Conservation (phyloP, 2,797 vertebrate species). For the Girardinus metallicus region DNA sequence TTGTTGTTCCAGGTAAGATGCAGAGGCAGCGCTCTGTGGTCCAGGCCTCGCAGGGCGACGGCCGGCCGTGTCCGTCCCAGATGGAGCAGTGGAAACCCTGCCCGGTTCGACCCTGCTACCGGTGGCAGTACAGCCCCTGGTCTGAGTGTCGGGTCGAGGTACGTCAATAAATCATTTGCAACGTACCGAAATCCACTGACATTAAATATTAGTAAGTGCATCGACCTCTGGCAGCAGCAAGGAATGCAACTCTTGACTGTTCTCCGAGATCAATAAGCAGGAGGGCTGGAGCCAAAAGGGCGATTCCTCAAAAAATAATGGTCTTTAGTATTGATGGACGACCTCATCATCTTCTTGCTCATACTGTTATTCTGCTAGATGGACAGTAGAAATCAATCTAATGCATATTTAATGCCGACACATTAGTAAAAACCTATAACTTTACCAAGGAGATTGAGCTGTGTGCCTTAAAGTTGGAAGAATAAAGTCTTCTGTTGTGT, state of each 20-base stretch:
- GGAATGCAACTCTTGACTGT: conserved; percentile 35
- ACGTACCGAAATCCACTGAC: conserved; percentile 3
- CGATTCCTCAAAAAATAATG: conserved; percentile 43
- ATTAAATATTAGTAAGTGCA: conserved; percentile 29
- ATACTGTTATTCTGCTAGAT: conserved; percentile 38
- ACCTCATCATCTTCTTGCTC: conserved; percentile 44
- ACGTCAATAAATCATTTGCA: conserved; percentile 36
- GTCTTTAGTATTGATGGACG: conserved; percentile 62
- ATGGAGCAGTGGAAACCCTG: conserved; percentile 96
- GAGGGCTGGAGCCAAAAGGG: conserved; percentile 35
- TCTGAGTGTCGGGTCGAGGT: conserved; percentile 94
- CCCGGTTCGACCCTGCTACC: conserved; percentile 93
- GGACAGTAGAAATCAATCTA: conserved; percentile 57
- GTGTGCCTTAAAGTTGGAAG: conserved; percentile 30
- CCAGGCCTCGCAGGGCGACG: conserved; percentile 94
- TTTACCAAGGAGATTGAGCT: conserved; percentile 31
- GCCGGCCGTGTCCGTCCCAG: conserved; percentile 90
- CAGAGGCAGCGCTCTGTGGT: conserved; percentile 86
- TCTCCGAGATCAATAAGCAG: conserved; percentile 41
- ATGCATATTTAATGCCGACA: conserved; percentile 56
- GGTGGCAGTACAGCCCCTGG: conserved; percentile 93
- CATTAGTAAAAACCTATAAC: conserved; percentile 38
- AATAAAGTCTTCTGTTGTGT: conserved; percentile 18
- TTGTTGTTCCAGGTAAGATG: conserved; percentile 89
- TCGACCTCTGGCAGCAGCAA: conserved; percentile 34